Percentiles rank a stretch among this genome's conserved stretches.
These are phyloP conservation scores for Ceyx melanurus DNA, from an alignment of 2,113 vertebrate species.

Conservation along the genomic window DNA sequence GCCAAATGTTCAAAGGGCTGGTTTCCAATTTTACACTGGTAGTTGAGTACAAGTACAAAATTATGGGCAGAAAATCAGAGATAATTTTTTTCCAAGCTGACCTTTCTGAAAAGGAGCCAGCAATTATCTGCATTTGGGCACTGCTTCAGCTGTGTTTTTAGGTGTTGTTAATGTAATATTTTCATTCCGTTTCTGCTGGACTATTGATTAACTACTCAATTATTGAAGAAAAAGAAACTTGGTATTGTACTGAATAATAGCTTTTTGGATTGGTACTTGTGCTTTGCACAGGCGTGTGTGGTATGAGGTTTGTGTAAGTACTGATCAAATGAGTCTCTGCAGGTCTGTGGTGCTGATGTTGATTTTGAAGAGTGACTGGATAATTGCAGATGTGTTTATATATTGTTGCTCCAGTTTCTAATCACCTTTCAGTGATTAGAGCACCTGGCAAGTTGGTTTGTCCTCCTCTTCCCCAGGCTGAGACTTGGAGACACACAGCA, in stretches of 20 bases:
- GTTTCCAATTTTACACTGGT: constrained; percentile 15
- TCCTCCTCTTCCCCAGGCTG: background rate
- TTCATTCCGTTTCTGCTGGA: constrained; percentile 9
- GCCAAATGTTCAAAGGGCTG: constrained; percentile 24
- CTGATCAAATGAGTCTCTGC: background rate
- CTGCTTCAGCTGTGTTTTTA: constrained; percentile 30
- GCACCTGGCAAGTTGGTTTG: background rate
- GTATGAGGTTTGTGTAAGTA: background rate
- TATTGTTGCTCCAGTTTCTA: background rate
- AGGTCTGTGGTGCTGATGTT: background rate
- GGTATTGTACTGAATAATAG: background rate
- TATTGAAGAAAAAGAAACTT: background rate
- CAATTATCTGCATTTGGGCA: constrained; percentile 28
- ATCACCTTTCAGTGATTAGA: background rate
- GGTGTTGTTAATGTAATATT: constrained; percentile 46
- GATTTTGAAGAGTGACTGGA: background rate
- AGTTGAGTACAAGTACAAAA: background rate
- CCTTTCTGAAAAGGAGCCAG: constrained; percentile 43
- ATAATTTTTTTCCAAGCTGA: constrained; percentile 28
- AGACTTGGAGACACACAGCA: background rate
- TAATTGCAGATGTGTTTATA: background rate
- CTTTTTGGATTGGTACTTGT: background rate
- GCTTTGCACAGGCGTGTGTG: background rate
- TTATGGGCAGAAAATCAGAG: constrained; percentile 44
- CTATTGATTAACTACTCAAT: constrained; percentile 40